Evolutionary conservation across 2,888 invertebrate species (phyloP).

Genomic region (Eupithecia vulgata): DNA sequence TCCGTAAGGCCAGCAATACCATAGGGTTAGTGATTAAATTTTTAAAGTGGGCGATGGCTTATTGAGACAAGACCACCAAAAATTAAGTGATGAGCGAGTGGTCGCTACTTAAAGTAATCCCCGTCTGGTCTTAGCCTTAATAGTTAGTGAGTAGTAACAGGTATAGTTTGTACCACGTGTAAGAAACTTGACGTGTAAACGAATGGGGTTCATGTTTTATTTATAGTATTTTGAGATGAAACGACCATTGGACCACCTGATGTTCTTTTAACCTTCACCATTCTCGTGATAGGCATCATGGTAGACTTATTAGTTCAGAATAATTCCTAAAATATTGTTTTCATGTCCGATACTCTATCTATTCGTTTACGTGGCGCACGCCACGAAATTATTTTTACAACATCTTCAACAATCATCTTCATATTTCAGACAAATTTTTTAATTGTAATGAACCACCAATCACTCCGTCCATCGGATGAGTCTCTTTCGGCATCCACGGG

Average conservation of each 20-base stretch:
- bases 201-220: background rate
- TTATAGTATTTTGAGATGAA: background rate
- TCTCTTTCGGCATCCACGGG: too few species aligned
- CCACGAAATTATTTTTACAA: background rate
- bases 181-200: background rate
- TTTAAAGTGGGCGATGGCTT: background rate
- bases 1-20: background rate
- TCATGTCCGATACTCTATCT: background rate
- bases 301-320: background rate
- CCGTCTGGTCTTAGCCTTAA: background rate
- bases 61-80: background rate
- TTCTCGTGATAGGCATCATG: background rate
- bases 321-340: background rate
- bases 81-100: background rate
- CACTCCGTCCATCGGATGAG: too few species aligned
- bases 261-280: background rate
- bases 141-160: too few species aligned
- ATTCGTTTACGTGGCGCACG: too few species aligned
- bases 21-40: background rate
- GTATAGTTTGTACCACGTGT: constrained; percentile 2
- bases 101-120: background rate
- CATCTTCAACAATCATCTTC: background rate
- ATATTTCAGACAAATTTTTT: background rate
- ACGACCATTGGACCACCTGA: background rate
- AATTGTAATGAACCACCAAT: background rate